Evolutionary conservation across 2,888 invertebrate species (phyloP).

Genomic region (Seira sanloemensis): DNA sequence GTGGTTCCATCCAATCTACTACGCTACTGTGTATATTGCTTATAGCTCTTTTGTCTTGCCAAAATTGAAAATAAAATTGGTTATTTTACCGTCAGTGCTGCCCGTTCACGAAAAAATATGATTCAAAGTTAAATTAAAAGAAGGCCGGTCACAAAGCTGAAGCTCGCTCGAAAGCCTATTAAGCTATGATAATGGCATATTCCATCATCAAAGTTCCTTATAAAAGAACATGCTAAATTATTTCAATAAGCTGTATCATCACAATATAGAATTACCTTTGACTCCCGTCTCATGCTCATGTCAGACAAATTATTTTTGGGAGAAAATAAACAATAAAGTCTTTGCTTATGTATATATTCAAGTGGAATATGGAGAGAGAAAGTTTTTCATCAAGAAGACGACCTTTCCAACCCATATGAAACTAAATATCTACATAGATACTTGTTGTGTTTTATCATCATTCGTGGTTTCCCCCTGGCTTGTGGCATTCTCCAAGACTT

Average conservation of each 20-base stretch:
- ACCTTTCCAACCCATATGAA: too few relatives aligned
- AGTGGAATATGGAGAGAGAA: conserved; percentile 17
- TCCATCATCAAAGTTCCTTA: background rate
- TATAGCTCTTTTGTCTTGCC: background rate
- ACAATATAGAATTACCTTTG: background rate
- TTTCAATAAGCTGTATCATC: background rate
- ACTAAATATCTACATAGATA: background rate
- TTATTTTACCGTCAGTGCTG: background rate
- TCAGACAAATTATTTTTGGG: background rate
- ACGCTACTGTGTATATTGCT: too few relatives aligned
- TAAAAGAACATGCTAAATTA: background rate
- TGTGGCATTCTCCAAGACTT: conserved; percentile 20
- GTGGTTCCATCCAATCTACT: too few relatives aligned
- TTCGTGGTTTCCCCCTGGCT: conserved; percentile 24
- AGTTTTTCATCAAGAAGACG: conserved; percentile 48
- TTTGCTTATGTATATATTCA: background rate
- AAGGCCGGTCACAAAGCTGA: background rate
- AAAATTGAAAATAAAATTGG: background rate
- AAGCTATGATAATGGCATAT: background rate
- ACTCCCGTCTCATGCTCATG: background rate
- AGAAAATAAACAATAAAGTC: background rate
- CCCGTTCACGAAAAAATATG: background rate
- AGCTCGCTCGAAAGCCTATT: too few relatives aligned
- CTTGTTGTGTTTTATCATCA: background rate
- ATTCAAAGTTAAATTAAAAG: background rate